Percentiles rank a stretch among this genome's conserved stretches.
Conservation (phyloP, 2,888 invertebrate genomes). For the Caenorhabditis sp. region DNA sequence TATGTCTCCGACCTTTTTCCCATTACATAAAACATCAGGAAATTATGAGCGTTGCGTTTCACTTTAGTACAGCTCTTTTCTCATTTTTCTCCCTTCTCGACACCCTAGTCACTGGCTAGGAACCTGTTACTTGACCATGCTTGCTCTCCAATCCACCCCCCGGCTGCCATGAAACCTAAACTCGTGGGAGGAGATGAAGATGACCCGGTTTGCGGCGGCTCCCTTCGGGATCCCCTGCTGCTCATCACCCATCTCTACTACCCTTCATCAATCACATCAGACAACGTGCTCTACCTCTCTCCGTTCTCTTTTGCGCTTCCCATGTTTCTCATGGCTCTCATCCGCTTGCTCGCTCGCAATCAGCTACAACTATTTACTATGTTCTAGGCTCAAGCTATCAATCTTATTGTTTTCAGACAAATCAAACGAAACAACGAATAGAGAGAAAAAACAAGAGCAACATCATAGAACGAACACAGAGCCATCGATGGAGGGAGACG, state of each 20-base stretch:
- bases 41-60: constrained; percentile 40
- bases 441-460: too few species aligned
- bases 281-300: constrained; percentile 51
- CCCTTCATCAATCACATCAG: constrained; percentile 56
- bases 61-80: too few species aligned
- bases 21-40: constrained; percentile 16
- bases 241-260: constrained; percentile 35
- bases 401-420: constrained; percentile 13
- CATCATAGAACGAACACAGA: constrained; percentile 6
- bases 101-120: too few species aligned
- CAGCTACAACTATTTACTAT: not conserved
- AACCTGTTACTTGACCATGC: too few species aligned
- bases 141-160: not conserved
- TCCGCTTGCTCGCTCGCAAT: too few species aligned
- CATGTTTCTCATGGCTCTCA: too few species aligned
- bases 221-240: constrained; percentile 46
- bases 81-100: constrained; percentile 11
- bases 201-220: constrained; percentile 49
- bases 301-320: constrained; percentile 15
- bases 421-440: constrained; percentile 21
- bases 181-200: constrained; percentile 53
- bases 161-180: constrained; percentile 21
- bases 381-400: constrained; percentile 8
- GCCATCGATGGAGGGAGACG: constrained; percentile 51
- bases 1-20: too few species aligned